Percentiles rank a stretch among this genome's conserved stretches.
Conservation (phyloP, 2,888 invertebrate species). For the Erebia palarica region DNA sequence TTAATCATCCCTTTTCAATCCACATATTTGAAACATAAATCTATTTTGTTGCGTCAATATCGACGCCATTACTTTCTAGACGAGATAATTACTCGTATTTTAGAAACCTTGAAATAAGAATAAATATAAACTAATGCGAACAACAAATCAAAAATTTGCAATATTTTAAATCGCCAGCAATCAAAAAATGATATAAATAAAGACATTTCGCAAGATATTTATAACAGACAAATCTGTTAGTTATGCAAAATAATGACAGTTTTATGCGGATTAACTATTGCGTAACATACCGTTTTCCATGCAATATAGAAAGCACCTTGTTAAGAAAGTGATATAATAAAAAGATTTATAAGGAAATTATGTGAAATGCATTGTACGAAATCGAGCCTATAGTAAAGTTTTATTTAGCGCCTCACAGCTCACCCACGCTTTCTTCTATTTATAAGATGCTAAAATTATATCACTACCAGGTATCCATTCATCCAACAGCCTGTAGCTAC, state of each 20-base stretch:
- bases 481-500: too few relatives aligned
- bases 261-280: conserved; percentile 40
- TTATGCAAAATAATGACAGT: conserved; percentile 39
- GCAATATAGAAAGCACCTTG: conserved; percentile 35
- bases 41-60: background rate
- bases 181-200: conserved; percentile 24
- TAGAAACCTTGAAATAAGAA: conserved; percentile 30
- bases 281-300: conserved; percentile 35
- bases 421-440: conserved; percentile 26
- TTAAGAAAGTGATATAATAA: conserved; percentile 36
- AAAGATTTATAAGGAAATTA: conserved; percentile 35
- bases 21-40: background rate
- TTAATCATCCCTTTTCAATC: background rate
- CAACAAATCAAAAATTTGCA: conserved; percentile 24
- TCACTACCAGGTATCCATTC: too few relatives aligned
- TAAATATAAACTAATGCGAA: conserved; percentile 5
- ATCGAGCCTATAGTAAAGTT: conserved; percentile 32
- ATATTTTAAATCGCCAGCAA: conserved; percentile 9
- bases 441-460: background rate
- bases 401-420: conserved; percentile 32
- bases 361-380: conserved; percentile 32
- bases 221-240: conserved; percentile 27
- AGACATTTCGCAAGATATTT: conserved; percentile 33
- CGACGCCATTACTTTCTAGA: conserved; percentile 21
- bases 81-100: background rate